Evolutionary conservation across 2,888 invertebrate species (phyloP), one percentile per base, ranked within the genome.

Genomic region (Empis livida): DNA sequence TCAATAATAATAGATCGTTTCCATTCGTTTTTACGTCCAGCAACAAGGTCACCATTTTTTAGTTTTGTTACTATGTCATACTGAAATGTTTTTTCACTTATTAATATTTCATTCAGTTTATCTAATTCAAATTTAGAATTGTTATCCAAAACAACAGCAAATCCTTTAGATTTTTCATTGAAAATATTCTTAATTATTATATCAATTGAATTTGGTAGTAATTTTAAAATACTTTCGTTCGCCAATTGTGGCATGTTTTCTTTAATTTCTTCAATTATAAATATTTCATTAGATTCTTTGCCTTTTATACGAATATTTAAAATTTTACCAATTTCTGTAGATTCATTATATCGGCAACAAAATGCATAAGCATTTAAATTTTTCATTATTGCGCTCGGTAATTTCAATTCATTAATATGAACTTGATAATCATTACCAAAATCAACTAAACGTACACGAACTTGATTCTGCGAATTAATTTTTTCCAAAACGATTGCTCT

Each of bases 361-460:
- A 58, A 55, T 10, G 58, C 55, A 15, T 55, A 59, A 0, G 58
- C 55, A 38, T 57, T 58, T 2, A 58, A 45, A 47, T 58, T 59
- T 2, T 51, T 49, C 59, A 59, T 59, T 16, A 58, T 56, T 0
- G 57, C 56, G 20, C 56, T 58, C 1, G 58, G 52, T 2, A 54
- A 42, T 20, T 52, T 56, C 1, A 59, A 35, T 15, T 56, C 50
- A 8, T 52, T 48, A 20, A 49, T 53, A 11, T 53, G 23, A n/a
- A 56, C 45, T 13, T 51, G 47, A 15, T 56, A 43, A 13, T 54
- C 44, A 47, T 59, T 59, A 6, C 59, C 59, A 46, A 58, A 59
- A 42, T 59, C 59, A 15, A 58, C 54, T 6, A 59, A 51, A 15
- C 55, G 56, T 10, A 58, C 52, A 1, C 42, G 49, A 1, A 54